Evolutionary conservation across 2,113 vertebrate species (phyloP), one percentile per base, ranked within the genome.

Genomic region (Sisor rabdophorus): DNA sequence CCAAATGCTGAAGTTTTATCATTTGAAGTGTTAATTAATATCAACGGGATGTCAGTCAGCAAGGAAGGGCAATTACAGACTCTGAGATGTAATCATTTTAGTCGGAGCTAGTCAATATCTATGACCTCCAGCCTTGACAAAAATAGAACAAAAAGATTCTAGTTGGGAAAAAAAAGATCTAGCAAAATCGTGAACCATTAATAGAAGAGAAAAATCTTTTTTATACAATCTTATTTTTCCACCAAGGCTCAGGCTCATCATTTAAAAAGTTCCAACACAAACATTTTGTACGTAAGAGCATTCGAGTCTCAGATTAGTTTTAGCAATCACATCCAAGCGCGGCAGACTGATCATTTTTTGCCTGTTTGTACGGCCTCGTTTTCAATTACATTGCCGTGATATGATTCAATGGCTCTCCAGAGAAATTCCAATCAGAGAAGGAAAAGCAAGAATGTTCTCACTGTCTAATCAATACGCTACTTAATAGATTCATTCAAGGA

Each of bases 401-500:
- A 73, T 80, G 81, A 82, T 80, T 80, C 78, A 82, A 64, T 77
- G 52, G 71, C 70, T 79, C 78, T 70, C 74, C 61, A 72, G 78
- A 82, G 72, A 67, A 76, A 82, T 79, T 76, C 77, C 63, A 74
- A 82, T 77, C 74, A 69, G 74, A 65, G 71, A 60, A 59, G 55
- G 30, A 74, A 78, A 75, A 52, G 63, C 74, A 63, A 59, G 50
- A n/a, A 72, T 4, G 53, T 75, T 79, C 55, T 63, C 52, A 40
- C 40, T 48, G 76, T 76, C 80, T 80, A 79, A 81, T 79, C 82
- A 77, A 81, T 79, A 81, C 59, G 47, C 74, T 75, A 75, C 80
- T 79, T 81, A 84, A 74, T 74, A 53, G 76, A 79, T 84, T 80
- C 79, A 71, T 84, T 79, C 75, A 79, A 81, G 61, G 61, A 73